These are phyloP conservation scores for Tragelaphus oryx DNA, from an alignment of 2,797 vertebrate species.

Conservation along the genomic window DNA sequence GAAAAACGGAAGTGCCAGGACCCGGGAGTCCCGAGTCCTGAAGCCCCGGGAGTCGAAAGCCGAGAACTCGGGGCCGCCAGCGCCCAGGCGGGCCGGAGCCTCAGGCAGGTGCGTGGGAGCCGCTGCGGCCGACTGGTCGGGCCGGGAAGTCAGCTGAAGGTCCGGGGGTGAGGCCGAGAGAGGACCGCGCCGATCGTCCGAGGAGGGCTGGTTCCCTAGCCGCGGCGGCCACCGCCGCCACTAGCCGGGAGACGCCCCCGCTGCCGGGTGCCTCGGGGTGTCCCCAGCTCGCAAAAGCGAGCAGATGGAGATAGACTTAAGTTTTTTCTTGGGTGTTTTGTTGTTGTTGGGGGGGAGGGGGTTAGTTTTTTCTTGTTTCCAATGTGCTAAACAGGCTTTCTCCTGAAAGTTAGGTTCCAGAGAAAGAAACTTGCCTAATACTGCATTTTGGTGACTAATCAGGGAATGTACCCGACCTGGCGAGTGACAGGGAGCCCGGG, in stretches of 20 bases:
- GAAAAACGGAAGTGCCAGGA: background rate
- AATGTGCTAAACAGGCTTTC: background rate
- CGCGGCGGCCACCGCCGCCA: accelerated
- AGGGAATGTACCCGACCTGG: background rate
- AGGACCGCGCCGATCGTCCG: background rate
- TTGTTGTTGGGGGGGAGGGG: too few relatives aligned
- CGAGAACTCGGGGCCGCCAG: accelerated
- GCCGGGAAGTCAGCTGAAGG: background rate
- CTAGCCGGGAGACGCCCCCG: background rate
- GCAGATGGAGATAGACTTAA: background rate
- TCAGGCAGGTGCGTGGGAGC: constrained; percentile 32
- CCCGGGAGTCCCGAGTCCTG: background rate
- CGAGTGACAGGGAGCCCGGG: background rate
- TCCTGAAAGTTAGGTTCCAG: background rate
- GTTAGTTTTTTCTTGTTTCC: background rate
- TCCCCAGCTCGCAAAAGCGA: background rate
- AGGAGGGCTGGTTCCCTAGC: too few relatives aligned
- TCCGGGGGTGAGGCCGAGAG: accelerated
- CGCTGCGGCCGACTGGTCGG: accelerated
- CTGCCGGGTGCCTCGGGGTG: background rate
- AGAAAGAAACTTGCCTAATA: background rate
- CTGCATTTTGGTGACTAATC: background rate
- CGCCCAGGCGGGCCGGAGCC: accelerated
- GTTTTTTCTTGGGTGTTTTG: background rate
- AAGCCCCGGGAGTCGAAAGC: background rate